Percentiles rank a stretch among this genome's conserved stretches.
These are phyloP conservation scores for Ganaspis sp. DNA, from an alignment of 1,140 invertebrate genomes.

Conservation along the genomic window DNA sequence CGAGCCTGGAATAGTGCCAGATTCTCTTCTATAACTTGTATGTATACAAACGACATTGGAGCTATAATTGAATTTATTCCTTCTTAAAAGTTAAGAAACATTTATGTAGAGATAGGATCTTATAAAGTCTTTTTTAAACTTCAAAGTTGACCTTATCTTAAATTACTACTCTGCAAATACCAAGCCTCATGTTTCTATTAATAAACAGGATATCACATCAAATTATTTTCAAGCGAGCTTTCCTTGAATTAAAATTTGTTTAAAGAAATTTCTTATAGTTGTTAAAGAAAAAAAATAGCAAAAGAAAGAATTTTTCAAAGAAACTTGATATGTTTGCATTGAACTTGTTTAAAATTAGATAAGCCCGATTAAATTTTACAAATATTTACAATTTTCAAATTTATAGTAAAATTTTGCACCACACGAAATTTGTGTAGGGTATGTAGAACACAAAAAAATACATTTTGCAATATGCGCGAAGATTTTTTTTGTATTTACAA, in stretches of 20 bases:
- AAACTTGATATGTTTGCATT: background rate
- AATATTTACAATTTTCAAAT: background rate
- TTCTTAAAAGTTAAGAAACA: background rate
- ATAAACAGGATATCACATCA: conserved; percentile 13
- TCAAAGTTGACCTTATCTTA: background rate
- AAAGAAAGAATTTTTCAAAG: too few relatives aligned
- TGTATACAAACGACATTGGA: too few relatives aligned
- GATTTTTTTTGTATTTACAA: too few relatives aligned
- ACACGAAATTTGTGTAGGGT: background rate
- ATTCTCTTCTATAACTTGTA: too few relatives aligned
- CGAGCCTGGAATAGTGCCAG: too few relatives aligned
- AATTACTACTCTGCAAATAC: background rate
- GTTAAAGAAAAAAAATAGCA: too few relatives aligned
- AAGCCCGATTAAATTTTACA: background rate
- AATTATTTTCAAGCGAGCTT: conserved; percentile 10
- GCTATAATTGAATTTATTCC: too few relatives aligned
- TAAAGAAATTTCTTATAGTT: too few relatives aligned
- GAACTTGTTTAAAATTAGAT: background rate
- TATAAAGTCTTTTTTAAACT: background rate
- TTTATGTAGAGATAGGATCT: background rate
- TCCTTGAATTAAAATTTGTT: too few relatives aligned
- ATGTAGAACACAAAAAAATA: too few relatives aligned
- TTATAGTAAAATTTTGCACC: background rate
- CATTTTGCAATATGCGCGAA: too few relatives aligned
- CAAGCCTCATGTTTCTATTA: background rate